Evolutionary conservation across 2,113 vertebrate genomes (phyloP).

Genomic region (Calidris pygmaea): DNA sequence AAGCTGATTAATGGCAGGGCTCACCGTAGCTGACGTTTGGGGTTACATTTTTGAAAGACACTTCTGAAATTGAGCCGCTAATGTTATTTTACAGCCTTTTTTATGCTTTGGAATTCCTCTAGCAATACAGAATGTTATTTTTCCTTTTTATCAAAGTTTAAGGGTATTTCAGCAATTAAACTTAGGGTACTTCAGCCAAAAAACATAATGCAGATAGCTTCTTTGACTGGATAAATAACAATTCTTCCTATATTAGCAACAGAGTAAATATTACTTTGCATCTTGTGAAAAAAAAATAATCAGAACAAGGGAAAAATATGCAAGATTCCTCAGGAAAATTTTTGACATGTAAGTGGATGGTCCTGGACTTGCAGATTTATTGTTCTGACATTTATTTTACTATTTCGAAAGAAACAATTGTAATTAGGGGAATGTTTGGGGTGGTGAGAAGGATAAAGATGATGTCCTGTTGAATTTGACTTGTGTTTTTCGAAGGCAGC

Average conservation of each 20-base stretch:
- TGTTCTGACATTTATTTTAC: not conserved
- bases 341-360: not conserved
- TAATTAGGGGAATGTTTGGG: not conserved
- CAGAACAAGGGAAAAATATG: not conserved
- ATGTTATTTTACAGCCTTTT: constrained; percentile 33
- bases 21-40: not conserved
- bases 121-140: constrained; percentile 44
- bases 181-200: not conserved
- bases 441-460: not conserved
- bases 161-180: constrained; percentile 31
- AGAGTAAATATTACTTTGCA: constrained; percentile 7
- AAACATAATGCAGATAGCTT: not conserved
- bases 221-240: constrained; percentile 3
- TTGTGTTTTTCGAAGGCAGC: not conserved
- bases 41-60: constrained; percentile 20
- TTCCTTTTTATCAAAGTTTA: constrained; percentile 45
- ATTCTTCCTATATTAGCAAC: not conserved
- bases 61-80: not conserved
- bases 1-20: constrained; percentile 8
- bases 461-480: not conserved
- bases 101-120: constrained; percentile 37
- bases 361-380: not conserved
- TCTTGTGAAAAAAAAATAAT: not conserved
- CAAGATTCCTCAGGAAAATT: not conserved
- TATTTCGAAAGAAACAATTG: not conserved